Evolutionary conservation across 2,113 vertebrate genomes (phyloP), one percentile per base, ranked within the genome.

Genomic region (Uria lomvia): DNA sequence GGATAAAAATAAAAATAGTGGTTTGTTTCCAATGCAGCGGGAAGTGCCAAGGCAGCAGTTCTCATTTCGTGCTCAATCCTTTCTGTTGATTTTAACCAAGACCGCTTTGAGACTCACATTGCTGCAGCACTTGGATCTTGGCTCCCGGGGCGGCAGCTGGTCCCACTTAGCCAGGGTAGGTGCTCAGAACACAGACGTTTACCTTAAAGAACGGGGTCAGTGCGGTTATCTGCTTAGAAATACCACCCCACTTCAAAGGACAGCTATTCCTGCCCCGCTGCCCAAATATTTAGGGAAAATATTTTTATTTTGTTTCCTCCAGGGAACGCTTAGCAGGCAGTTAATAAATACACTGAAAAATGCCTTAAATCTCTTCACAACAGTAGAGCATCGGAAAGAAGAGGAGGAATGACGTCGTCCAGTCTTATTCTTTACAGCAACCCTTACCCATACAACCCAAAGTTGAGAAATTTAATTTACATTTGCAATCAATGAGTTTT

Each of bases 201-300:
- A 96, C 92, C 92, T 95, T 93, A 68, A 90, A 65, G 94, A 60
- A 85, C 0, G 0, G 60, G 96, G 94, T 96, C 96, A 97, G 1
- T 22, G 86, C 1, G 85, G 90, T 95, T 96, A 96, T 96, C 95
- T 85, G 47, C 8, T 11, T 2, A 43, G 78, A 95, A 95, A 96
- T 67, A 88, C 81, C 81, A 86, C 18, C 78, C 30, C 62, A 72
- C 94, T 96, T 97, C 96, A 96, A 95, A 97, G 85, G 38, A 30
- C n/a, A 92, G 74, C 73, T 75, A 81, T 55, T 68, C 3, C 4
- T 62, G 40, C 80, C 74, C 47, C 23, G 30, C 60, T 67, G 49
- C 32, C 43, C 85, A 86, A 68, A 82, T 73, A 85, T 53, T 94
- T 72, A 82, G 26, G 17, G 75, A 83, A 89, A 74, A 63, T 55